phyloP scores from a whole-genome alignment of 1,140 invertebrate genomes.

The Hyles vespertilio region DNA sequence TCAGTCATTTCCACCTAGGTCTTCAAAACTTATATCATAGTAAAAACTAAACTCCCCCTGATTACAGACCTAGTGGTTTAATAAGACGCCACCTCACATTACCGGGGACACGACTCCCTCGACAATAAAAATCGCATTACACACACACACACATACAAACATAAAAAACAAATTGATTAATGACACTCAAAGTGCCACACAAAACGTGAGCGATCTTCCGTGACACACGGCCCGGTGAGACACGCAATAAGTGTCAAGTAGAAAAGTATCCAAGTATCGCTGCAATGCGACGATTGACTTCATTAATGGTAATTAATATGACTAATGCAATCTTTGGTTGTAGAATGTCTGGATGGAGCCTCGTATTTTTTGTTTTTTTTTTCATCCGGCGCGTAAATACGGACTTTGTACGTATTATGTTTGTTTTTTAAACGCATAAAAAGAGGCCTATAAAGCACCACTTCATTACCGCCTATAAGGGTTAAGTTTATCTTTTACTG shows the following conservation, averaged over 20 bases:
- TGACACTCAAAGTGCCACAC: constrained; percentile 44
- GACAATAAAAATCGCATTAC: constrained; percentile 72
- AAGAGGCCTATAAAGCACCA: too few species aligned
- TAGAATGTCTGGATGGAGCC: too few species aligned
- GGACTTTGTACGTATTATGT: too few species aligned
- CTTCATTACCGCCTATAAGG: too few species aligned
- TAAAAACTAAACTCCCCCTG: constrained; percentile 11
- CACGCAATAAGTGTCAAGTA: background rate
- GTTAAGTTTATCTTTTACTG: too few species aligned
- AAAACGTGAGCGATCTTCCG: background rate
- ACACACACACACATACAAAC: constrained; percentile 20
- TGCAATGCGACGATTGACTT: constrained; percentile 11
- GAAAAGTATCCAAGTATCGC: constrained; percentile 1
- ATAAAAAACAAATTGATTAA: constrained; percentile 56
- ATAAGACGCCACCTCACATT: constrained; percentile 61
- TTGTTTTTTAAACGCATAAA: too few species aligned
- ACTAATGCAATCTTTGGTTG: background rate
- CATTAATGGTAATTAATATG: constrained; percentile 1
- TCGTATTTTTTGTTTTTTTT: too few species aligned
- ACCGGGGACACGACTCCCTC: constrained; percentile 58
- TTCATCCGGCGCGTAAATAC: too few species aligned
- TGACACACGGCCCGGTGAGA: constrained; percentile 1
- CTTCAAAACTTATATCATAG: too few species aligned
- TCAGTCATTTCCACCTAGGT: too few species aligned
- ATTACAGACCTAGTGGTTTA: constrained; percentile 5